phyloP scores from a whole-genome alignment of 92 coral and sea anemone species.

The Isaurus tuberculatus region DNA sequence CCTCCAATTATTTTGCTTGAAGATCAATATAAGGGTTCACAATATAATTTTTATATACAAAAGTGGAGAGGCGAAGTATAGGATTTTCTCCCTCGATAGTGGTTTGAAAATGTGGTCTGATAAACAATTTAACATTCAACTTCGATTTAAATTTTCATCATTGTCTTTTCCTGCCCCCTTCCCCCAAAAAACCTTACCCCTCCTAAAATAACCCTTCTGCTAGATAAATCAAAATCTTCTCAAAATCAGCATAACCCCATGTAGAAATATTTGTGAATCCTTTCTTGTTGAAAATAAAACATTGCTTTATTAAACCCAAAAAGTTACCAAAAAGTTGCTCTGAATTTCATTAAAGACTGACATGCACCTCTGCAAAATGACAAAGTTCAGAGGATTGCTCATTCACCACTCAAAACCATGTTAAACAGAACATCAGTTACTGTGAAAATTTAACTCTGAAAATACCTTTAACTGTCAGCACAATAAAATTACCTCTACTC shows the following conservation, averaged over 20 bases:
- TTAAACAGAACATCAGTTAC: slow-evolving; percentile 4
- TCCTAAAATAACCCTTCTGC: background rate
- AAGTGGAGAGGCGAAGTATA: slow-evolving; percentile 10
- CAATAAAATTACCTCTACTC: slow-evolving; percentile 12
- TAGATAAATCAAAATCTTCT: slow-evolving; percentile 1
- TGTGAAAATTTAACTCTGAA: slow-evolving; percentile 3
- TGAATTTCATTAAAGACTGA: slow-evolving; percentile 10
- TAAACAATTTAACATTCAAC: slow-evolving; percentile 17
- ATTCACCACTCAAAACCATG: slow-evolving; percentile 8
- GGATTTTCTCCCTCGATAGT: background rate
- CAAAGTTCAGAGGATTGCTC: slow-evolving; percentile 15
- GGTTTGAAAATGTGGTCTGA: slow-evolving; percentile 19
- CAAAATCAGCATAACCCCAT: slow-evolving; percentile 17
- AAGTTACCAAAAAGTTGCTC: slow-evolving; percentile 3
- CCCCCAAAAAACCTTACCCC: slow-evolving; percentile 5
- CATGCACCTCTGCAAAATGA: slow-evolving; percentile 10
- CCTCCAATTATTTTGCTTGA: slow-evolving; percentile 7
- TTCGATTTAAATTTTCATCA: slow-evolving; percentile 12
- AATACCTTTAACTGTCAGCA: slow-evolving; percentile 21
- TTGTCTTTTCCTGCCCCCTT: slow-evolving; percentile 19
- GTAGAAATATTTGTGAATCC: slow-evolving; percentile 18
- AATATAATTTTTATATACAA: background rate
- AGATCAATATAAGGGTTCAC: slow-evolving; percentile 17
- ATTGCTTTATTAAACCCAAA: slow-evolving; percentile 7
- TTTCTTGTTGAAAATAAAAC: background rate